Evolutionary conservation across 1,140 invertebrate genomes (phyloP), one percentile per base, ranked within the genome.

Genomic region (Aporrectodea caliginosa): DNA sequence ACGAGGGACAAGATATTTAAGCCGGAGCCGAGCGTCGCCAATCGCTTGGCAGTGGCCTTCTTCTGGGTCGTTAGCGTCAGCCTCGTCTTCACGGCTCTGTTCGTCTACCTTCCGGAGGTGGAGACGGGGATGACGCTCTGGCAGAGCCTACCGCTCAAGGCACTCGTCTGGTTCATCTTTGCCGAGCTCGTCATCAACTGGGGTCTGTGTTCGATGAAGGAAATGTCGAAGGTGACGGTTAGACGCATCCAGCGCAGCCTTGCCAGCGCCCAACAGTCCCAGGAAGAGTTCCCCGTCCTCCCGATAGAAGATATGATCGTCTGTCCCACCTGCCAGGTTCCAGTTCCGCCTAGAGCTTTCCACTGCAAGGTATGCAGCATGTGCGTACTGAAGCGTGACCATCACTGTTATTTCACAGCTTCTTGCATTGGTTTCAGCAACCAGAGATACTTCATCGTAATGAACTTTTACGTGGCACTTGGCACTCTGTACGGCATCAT

Each of bases 321-420:
- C 32, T 58, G 43, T 22, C 43, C 43, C 2, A 58, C 43, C 71
- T 72, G 71, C 71, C 27, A 72, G 71, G 31, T 72, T 27, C 31
- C 71, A 16, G 27, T 69, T 2, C 84, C 84, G n/a, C 82, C 82
- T 30, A 73, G 84, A 31, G 82, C 82, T 31, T 81, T 83, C 76
- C 84, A 85, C 77, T 85, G 84, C 71, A 58, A 77, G 0, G 16
- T 83, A 33, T 85, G 84, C 72, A 73, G 81, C 27, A 78, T 12
- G n/a, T 85, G 84, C 74, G 81, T 85, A 1, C 78, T 85, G 75
- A 84, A 84, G 86, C 90, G 95, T 83, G 95, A 98, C 86, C 96
- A 98, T 88, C 96, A 98, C 85, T 98, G 96, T 85, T 92, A 93
- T 58, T 97, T 97, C 86, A 92, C 93, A 31, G 92, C 92, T 22